These are phyloP conservation scores for Penelope pileata DNA, from an alignment of 2,113 vertebrate genomes.

Conservation along the genomic window DNA sequence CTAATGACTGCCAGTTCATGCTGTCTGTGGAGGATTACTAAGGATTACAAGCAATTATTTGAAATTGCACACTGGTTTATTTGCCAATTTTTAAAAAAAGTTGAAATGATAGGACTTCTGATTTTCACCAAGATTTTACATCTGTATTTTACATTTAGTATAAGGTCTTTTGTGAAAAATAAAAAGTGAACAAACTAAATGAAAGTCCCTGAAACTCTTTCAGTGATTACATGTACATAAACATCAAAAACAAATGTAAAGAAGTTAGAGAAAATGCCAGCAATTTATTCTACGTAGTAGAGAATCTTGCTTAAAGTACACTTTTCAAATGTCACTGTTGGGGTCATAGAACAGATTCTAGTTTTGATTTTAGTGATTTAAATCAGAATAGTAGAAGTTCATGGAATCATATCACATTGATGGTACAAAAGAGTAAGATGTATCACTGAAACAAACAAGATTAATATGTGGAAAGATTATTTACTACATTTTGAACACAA, in stretches of 20 bases:
- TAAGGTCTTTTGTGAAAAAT: not conserved
- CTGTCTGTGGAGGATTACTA: slow-evolving; percentile 51
- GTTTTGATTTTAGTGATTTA: not conserved
- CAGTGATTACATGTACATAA: not conserved
- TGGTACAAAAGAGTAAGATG: not conserved
- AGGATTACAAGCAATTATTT: slow-evolving; percentile 75
- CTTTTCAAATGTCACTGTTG: not conserved
- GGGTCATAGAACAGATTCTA: not conserved
- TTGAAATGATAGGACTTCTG: slow-evolving; percentile 51
- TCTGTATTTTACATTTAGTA: not conserved
- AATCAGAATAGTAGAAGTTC: not conserved
- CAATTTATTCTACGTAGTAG: not conserved
- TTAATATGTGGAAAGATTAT: not conserved
- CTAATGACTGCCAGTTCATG: slow-evolving; percentile 45
- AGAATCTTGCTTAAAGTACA: not conserved
- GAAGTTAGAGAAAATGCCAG: not conserved
- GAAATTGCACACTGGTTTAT: slow-evolving; percentile 50
- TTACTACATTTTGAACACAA: not conserved
- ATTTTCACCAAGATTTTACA: slow-evolving; percentile 32
- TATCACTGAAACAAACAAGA: not conserved
- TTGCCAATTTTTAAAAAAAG: slow-evolving; percentile 7
- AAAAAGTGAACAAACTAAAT: not conserved
- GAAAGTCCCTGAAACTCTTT: not conserved
- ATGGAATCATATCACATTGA: not conserved
- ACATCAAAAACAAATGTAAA: not conserved